phyloP scores from a whole-genome alignment of 2,888 invertebrate species.

The Neoascia interrupta region DNA sequence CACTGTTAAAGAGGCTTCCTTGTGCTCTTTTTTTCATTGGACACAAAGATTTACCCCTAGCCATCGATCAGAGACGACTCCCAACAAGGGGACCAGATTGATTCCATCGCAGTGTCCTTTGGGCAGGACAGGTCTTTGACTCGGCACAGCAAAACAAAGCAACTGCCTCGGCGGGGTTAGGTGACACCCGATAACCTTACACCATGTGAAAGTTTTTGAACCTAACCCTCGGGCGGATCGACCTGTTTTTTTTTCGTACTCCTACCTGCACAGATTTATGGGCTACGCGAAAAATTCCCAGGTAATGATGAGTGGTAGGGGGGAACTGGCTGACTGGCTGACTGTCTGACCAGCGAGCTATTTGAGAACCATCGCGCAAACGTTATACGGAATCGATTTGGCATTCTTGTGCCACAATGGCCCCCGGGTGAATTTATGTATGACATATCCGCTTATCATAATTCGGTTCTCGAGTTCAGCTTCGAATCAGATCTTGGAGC shows the following conservation, averaged over 20 bases:
- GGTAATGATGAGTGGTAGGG: conserved; percentile 52
- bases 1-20: conserved; percentile 58
- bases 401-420: conserved; percentile 58
- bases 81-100: conserved; percentile 56
- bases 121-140: conserved; percentile 66
- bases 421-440: conserved; percentile 59
- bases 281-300: conserved; percentile 60
- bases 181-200: conserved; percentile 67
- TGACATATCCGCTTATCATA: conserved; percentile 69
- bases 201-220: conserved; percentile 70
- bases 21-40: conserved; percentile 18
- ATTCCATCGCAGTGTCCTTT: conserved; percentile 57
- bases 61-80: conserved; percentile 40
- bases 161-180: conserved; percentile 37
- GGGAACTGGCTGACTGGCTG: background rate
- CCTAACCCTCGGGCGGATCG: conserved; percentile 54
- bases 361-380: conserved; percentile 17
- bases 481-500: conserved; percentile 50
- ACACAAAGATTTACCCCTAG: conserved; percentile 33
- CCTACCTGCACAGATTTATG: conserved; percentile 56
- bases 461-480: conserved; percentile 56
- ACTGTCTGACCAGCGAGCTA: conserved; percentile 2
- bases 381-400: conserved; percentile 52
- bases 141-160: conserved; percentile 49
- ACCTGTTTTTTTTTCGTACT: conserved; percentile 5